A percentile compares a stretch with the other conserved stretches of the same genome.
These are phyloP conservation scores for Rhizomys pruinosus DNA, from an alignment of 2,113 vertebrate species.

Conservation along the genomic window DNA sequence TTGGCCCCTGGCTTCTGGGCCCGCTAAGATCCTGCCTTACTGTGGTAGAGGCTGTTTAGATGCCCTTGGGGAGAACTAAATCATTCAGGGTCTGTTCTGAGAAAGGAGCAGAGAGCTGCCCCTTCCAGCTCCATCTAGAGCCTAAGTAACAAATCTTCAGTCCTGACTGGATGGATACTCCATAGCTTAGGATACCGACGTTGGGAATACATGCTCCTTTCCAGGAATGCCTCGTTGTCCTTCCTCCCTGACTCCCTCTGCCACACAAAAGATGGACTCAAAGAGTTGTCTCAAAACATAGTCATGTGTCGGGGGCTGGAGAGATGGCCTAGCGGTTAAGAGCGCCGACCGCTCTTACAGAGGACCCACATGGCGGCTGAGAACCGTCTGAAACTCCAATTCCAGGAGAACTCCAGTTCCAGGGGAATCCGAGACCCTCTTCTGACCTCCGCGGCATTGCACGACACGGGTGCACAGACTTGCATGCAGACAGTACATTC, in stretches of 20 bases:
- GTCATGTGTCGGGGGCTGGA: no score
- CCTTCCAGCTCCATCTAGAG: background rate
- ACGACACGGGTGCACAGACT: no score
- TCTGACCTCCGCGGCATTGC: no score
- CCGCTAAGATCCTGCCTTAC: background rate
- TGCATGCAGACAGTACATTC: no score
- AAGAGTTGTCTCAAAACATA: background rate
- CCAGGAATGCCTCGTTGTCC: background rate
- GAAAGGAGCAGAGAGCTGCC: background rate
- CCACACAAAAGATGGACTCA: background rate
- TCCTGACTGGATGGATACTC: background rate
- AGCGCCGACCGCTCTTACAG: no score
- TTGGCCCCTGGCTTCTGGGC: background rate
- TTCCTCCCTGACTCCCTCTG: background rate
- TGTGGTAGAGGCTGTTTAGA: background rate
- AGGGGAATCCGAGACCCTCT: no score
- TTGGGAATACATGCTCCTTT: slow-evolving; percentile 14
- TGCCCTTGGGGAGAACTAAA: background rate
- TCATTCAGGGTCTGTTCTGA: background rate
- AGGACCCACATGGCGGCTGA: no score
- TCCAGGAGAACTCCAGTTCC: no score
- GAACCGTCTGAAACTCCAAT: no score
- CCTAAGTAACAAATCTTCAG: background rate
- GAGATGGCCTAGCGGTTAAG: no score
- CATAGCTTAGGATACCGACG: background rate